These are phyloP conservation scores for Vimba vimba DNA, from an alignment of 2,113 vertebrate species.

Conservation along the genomic window DNA sequence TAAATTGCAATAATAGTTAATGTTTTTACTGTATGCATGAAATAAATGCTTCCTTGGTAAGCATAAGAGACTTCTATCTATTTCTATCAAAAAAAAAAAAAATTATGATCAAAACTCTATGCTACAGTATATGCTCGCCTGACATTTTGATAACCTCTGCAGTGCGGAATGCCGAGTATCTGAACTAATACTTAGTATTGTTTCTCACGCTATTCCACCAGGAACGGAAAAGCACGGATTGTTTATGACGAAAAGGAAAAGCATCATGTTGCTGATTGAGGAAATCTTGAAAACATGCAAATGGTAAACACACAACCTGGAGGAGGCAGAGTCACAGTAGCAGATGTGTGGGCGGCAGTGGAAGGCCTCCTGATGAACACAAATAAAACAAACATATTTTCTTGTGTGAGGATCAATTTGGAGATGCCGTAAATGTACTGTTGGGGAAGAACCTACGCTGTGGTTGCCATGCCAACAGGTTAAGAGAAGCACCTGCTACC, in stretches of 20 bases:
- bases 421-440: background rate
- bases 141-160: background rate
- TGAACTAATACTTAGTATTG: background rate
- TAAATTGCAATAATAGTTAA: background rate
- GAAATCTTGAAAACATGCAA: conserved; percentile 26
- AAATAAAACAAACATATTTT: conserved; percentile 23
- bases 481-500: conserved; percentile 44
- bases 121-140: background rate
- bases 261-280: background rate
- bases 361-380: conserved; percentile 27
- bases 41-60: background rate
- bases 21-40: background rate
- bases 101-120: background rate
- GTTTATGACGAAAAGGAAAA: background rate
- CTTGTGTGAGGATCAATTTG: conserved; percentile 18
- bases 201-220: background rate
- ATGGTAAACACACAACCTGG: conserved; percentile 31
- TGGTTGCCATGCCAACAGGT: conserved; percentile 56
- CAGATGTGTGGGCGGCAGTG: conserved; percentile 22
- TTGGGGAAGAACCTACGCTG: background rate
- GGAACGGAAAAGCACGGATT: background rate
- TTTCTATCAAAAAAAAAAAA: background rate
- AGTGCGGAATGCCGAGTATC: too few species aligned
- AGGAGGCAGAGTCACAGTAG: conserved; percentile 21
- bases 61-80: background rate